Conservation (phyloP, 23 tunicate genomes). For the Phallusia fumigata region DNA sequence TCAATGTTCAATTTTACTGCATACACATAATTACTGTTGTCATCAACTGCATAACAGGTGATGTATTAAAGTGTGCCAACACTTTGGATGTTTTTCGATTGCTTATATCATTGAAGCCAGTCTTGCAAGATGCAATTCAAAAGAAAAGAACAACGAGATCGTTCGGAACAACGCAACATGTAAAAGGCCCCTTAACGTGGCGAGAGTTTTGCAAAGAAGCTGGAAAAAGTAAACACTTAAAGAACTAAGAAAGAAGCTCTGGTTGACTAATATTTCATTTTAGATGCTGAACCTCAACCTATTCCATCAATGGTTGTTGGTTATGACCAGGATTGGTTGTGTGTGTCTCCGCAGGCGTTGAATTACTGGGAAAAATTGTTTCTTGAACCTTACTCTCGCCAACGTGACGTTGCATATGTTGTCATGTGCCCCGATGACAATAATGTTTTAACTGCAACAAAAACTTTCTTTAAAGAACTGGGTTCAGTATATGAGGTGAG, state of each 20-base stretch:
- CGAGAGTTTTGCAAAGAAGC: slow-evolving; percentile 94
- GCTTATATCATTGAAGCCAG: slow-evolving; percentile 68
- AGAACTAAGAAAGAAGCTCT: background rate
- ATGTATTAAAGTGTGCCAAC: slow-evolving; percentile 32
- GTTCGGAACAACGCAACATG: slow-evolving; percentile 68
- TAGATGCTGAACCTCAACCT: slow-evolving; percentile 77
- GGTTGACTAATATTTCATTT: background rate
- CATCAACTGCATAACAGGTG: slow-evolving; percentile 4
- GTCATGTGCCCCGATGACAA: slow-evolving; percentile 68
- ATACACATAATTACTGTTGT: no score
- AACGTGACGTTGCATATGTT: slow-evolving; percentile 61
- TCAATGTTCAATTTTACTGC: no score
- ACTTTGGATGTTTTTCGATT: slow-evolving; percentile 54
- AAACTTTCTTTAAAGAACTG: slow-evolving; percentile 59
- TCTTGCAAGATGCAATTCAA: slow-evolving; percentile 97
- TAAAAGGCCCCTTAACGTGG: slow-evolving; percentile 98
- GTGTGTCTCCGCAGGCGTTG: slow-evolving; percentile 74
- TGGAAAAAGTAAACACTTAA: slow-evolving; percentile 43
- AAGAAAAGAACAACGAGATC: slow-evolving; percentile 54
- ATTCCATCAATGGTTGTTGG: slow-evolving; percentile 82
- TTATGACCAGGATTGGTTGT: slow-evolving; percentile 69
- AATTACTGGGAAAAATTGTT: slow-evolving; percentile 77
- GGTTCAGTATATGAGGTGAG: slow-evolving; percentile 70
- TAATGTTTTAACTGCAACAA: slow-evolving; percentile 22
- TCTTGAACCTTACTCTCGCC: slow-evolving; percentile 78